Base-by-base conservation (phyloP, 2,797 vertebrate species). In the Discoglossus pictus region DNA sequence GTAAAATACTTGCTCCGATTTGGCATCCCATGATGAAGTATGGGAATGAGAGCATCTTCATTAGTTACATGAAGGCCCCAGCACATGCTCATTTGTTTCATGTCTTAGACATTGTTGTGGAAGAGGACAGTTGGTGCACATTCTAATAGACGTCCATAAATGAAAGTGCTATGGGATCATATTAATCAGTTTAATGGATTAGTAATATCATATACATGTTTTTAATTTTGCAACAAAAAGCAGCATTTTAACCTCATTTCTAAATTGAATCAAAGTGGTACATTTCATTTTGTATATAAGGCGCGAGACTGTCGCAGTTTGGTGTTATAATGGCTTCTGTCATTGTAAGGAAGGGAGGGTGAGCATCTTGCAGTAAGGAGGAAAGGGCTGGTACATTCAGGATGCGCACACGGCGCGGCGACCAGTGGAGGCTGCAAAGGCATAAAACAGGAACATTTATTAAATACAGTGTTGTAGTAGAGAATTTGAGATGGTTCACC, bases 341-440 rank as follows among this genome's bases (percentile, higher is more conserved):
- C 25, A n/a, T 35, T 9, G n/a, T n/a, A n/a, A 39, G 51, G 24
- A 39, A 38, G 18, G 24, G 16, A 40, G 36, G n/a, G 18, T 38
- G 27, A 51, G 8, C 8, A 31, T 31, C 4, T 31, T 31, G 27
- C 8, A 36, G 18, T 47, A 39, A 39, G 42, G 43, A 34, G 31
- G 35, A 58, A 31, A 17, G n/a, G n/a, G 42, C 60, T 51, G 25
- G 43, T 55, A 56, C 60, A 58, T 71, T 71, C 68, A 71, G 23
- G 68, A 46, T 64, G 60, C 24, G 15, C 23, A n/a, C 23, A 27
- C 20, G 16, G 53, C 34, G 27, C n/a, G n/a, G 15, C 43, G 52
- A 38, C 51, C 16, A 4, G 16, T 25, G 2, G 23, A 16, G 24
- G 7, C 46, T 48, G 46, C 21, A 48, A 24, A 2, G 13, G 13